Percentiles rank a stretch among this genome's conserved stretches.
Evolutionary conservation across 1,140 invertebrate genomes (phyloP).

Genomic region (Oedothorax gibbosus): DNA sequence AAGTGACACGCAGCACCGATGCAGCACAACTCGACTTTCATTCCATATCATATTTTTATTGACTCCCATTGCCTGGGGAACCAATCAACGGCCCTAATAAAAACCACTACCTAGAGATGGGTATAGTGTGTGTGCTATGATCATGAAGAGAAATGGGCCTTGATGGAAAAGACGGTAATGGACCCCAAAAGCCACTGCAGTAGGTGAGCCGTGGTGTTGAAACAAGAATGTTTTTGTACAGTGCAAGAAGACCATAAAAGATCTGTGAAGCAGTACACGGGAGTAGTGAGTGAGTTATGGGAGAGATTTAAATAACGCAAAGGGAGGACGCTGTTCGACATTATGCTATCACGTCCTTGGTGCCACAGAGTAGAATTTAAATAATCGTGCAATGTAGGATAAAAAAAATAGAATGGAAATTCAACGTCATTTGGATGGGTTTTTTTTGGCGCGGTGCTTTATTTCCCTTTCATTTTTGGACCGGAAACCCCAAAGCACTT

Average conservation of each 20-base stretch:
- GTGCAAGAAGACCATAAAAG: too few relatives aligned
- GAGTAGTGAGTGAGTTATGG: conserved; percentile 14
- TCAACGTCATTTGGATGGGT: too few relatives aligned
- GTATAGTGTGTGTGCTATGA: conserved; percentile 4
- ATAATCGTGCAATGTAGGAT: too few relatives aligned
- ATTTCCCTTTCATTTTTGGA: too few relatives aligned
- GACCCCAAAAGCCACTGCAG: conserved; percentile 8
- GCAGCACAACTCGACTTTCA: too few relatives aligned
- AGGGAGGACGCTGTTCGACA: neutral
- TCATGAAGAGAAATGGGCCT: conserved; percentile 21
- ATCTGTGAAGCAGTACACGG: neutral
- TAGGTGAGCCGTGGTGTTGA: conserved; percentile 24
- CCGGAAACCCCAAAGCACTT: too few relatives aligned
- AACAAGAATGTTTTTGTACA: conserved; percentile 6
- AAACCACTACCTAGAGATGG: conserved; percentile 46
- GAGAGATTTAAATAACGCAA: conserved; percentile 9
- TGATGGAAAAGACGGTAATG: conserved; percentile 31
- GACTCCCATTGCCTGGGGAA: conserved; percentile 42
- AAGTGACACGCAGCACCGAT: conserved; percentile 2
- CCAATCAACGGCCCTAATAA: conserved; percentile 47
- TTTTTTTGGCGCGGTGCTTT: too few relatives aligned
- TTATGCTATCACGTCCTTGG: neutral
- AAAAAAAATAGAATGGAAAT: too few relatives aligned
- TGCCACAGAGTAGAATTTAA: too few relatives aligned
- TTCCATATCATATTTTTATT: conserved; percentile 56